These are phyloP conservation scores for Aspidapion aeneum DNA, from an alignment of 2,888 invertebrate genomes.

Conservation along the genomic window DNA sequence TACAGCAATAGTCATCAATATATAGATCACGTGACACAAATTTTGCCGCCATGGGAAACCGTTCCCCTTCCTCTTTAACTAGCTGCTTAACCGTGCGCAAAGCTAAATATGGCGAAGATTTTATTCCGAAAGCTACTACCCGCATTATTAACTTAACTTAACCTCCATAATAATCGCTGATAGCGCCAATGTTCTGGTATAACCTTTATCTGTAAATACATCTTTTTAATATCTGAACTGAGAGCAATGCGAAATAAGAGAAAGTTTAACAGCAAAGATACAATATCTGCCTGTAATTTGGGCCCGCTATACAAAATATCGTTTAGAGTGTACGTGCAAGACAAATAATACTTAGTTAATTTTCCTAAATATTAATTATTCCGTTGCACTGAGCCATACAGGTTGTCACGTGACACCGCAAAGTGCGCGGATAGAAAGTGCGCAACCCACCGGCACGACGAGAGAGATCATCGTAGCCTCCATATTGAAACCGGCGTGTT, in stretches of 20 bases:
- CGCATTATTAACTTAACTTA: background rate
- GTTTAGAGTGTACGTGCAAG: too few species aligned
- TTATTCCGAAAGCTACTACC: slow-evolving; percentile 2
- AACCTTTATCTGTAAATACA: too few species aligned
- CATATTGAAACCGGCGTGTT: too few species aligned
- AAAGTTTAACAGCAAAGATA: background rate
- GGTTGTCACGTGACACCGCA: too few species aligned
- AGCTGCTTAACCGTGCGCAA: background rate
- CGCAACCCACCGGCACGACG: too few species aligned
- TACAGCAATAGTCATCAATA: slow-evolving; percentile 3
- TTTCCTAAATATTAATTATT: too few species aligned
- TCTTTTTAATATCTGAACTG: background rate
- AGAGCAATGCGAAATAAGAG: background rate
- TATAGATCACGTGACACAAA: background rate
- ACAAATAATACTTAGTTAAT: too few species aligned
- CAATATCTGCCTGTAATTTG: background rate
- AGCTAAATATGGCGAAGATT: slow-evolving; percentile 3
- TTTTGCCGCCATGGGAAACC: background rate
- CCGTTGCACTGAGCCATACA: too few species aligned
- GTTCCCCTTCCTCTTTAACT: too few species aligned
- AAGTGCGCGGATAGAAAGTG: too few species aligned
- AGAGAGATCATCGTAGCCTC: too few species aligned
- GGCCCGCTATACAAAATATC: too few species aligned
- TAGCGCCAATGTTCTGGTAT: background rate
- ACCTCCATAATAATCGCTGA: slow-evolving; percentile 3